Percentiles rank a stretch among this genome's conserved stretches.
Conservation (phyloP, 1,140 invertebrate genomes). For the Pentalonia nigronervosa region DNA sequence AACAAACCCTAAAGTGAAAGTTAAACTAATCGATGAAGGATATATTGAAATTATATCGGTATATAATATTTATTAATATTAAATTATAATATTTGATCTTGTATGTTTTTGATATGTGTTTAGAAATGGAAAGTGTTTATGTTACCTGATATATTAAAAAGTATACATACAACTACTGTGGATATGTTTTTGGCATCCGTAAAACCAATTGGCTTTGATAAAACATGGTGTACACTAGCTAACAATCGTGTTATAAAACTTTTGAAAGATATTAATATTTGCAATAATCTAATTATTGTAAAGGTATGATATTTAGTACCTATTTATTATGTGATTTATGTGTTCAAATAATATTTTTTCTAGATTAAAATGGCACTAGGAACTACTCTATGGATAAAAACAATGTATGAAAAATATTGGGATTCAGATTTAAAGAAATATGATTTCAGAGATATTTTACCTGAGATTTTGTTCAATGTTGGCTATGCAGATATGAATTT, state of each 20-base stretch:
- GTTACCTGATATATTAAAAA: background rate
- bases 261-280: background rate
- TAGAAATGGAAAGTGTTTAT: conserved; percentile 35
- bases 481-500: conserved; percentile 26
- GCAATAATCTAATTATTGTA: conserved; percentile 13
- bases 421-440: background rate
- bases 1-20: background rate
- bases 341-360: background rate
- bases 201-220: conserved; percentile 36
- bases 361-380: conserved; percentile 41
- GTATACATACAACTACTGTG: background rate
- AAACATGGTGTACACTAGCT: conserved; percentile 4
- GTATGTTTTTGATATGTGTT: background rate
- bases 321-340: background rate
- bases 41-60: conserved; percentile 22
- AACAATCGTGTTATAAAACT: background rate
- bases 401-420: conserved; percentile 33
- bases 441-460: background rate
- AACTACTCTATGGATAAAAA: conserved; percentile 26
- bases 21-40: conserved; percentile 45
- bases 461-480: background rate
- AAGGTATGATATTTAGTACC: background rate
- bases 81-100: background rate
- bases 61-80: background rate
- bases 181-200: conserved; percentile 41